Conservation (phyloP, 2,113 vertebrate genomes). For the Jacana jacana region DNA sequence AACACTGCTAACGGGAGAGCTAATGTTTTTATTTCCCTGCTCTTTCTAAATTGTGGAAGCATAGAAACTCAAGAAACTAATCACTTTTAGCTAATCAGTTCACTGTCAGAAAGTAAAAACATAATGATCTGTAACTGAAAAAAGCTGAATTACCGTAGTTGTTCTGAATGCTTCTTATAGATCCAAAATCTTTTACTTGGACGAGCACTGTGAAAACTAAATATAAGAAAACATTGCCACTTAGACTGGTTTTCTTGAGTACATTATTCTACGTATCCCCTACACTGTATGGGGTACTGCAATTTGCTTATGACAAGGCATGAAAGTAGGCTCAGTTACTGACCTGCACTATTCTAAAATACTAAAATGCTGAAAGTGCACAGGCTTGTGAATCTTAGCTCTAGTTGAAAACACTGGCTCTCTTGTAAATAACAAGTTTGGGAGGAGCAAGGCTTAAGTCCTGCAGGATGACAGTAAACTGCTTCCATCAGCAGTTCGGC, state of each 20-base stretch:
- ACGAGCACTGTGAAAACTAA: conserved; percentile 89
- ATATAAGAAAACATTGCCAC: conserved; percentile 19
- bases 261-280: not conserved
- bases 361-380: not conserved
- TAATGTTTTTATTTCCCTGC: not conserved
- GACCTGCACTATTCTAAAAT: not conserved
- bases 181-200: conserved; percentile 85
- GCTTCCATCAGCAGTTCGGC: not conserved
- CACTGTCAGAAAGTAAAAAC: not conserved
- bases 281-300: not conserved
- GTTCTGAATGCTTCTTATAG: conserved; percentile 77
- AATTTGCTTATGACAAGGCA: not conserved
- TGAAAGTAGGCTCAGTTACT: not conserved
- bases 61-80: not conserved
- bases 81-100: not conserved
- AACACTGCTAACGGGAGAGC: not conserved
- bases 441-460: not conserved
- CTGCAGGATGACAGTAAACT: not conserved
- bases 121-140: not conserved
- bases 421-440: not conserved
- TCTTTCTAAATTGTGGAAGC: not conserved
- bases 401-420: not conserved
- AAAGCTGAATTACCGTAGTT: conserved; percentile 73
- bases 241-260: not conserved
- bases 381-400: not conserved